Evolutionary conservation across 2,888 invertebrate genomes (phyloP).

Genomic region (Philereme vetulata): DNA sequence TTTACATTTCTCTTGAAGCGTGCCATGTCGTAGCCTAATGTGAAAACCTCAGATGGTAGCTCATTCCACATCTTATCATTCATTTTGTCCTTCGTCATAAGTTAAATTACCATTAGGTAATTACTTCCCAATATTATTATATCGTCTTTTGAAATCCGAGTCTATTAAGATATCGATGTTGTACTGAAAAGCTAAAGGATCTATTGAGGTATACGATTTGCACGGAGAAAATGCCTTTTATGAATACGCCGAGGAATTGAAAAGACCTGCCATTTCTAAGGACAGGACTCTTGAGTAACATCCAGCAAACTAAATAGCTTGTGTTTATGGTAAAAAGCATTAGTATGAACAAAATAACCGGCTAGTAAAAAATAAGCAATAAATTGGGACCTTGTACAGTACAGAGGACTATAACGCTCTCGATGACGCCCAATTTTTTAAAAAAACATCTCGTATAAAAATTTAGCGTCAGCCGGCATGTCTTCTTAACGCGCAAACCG

Average conservation of each 20-base stretch:
- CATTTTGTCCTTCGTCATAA: no score
- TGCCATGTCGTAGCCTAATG: no score
- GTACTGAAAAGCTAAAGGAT: constrained; percentile 2
- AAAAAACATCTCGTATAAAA: no score
- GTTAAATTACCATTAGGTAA: neutral
- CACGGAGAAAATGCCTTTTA: constrained; percentile 37
- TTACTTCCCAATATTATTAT: neutral
- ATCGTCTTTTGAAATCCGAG: constrained; percentile 4
- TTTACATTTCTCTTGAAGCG: no score
- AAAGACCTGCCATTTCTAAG: constrained; percentile 24
- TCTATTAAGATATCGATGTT: constrained; percentile 16
- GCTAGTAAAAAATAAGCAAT: no score
- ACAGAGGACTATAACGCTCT: no score
- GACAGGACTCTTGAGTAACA: constrained; percentile 8
- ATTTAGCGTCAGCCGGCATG: no score
- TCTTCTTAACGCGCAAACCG: no score
- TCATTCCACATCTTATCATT: no score
- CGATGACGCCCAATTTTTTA: no score
- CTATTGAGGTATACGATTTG: constrained; percentile 27
- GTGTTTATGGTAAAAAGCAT: neutral
- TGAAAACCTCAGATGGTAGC: no score
- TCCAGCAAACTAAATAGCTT: constrained; percentile 10
- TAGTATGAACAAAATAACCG: neutral
- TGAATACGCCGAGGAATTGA: constrained; percentile 38
- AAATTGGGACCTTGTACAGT: no score